A percentile compares a stretch with the other conserved stretches of the same genome.
Conservation (phyloP, 1,140 invertebrate genomes). For the Drosophila trapezifrons region DNA sequence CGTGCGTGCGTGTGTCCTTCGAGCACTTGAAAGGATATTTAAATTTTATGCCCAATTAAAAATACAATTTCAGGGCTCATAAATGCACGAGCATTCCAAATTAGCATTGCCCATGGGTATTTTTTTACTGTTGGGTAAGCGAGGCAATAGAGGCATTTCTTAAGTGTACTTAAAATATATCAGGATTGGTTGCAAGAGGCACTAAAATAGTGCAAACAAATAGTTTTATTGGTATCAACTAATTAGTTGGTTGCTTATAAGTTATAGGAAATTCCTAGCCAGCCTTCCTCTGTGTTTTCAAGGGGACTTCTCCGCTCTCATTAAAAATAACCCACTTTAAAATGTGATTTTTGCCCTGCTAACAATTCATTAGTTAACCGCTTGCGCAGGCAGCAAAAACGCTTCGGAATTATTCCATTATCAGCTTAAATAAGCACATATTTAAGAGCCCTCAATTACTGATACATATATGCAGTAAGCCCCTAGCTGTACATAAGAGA, state of each 20-base stretch:
- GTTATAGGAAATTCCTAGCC: not conserved
- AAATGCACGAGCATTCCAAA: constrained; percentile 44
- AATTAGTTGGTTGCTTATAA: not conserved
- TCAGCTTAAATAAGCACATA: constrained; percentile 43
- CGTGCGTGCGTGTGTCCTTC: constrained; percentile 51
- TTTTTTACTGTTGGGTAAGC: constrained; percentile 8
- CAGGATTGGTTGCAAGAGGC: not conserved
- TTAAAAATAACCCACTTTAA: constrained; percentile 1
- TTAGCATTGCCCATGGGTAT: constrained; percentile 55
- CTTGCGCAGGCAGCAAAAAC: constrained; percentile 21
- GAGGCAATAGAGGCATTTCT: not conserved
- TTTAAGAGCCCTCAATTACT: constrained; percentile 29
- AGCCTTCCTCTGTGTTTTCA: not conserved
- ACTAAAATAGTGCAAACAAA: not conserved
- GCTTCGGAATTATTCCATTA: constrained; percentile 46
- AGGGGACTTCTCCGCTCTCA: not conserved
- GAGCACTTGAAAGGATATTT: constrained; percentile 59
- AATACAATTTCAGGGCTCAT: constrained; percentile 74
- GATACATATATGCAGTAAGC: constrained; percentile 4
- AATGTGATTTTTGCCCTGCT: constrained; percentile 26
- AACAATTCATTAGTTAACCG: constrained; percentile 62
- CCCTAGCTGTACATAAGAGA: not conserved
- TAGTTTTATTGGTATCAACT: not conserved
- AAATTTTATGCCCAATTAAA: constrained; percentile 80
- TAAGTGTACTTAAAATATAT: not conserved